These are phyloP conservation scores for Anguilla anguilla DNA, from an alignment of 2,797 vertebrate genomes.

Conservation along the genomic window DNA sequence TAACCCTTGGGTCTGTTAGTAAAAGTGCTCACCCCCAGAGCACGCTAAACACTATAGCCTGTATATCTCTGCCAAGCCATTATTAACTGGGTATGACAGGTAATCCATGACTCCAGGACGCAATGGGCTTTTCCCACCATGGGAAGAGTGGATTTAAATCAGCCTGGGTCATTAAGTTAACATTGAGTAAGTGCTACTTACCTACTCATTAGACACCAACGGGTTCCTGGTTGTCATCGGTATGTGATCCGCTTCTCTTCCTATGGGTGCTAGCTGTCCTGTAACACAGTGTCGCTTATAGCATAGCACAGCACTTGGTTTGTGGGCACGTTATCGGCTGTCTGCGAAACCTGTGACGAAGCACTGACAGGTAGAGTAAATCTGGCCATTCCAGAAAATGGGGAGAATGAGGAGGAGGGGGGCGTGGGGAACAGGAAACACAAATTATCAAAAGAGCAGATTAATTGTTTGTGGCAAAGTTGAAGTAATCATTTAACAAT, in stretches of 20 bases:
- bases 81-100: neutral
- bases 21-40: neutral
- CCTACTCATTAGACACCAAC: neutral
- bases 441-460: neutral
- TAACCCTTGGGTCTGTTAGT: neutral
- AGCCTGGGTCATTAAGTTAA: neutral
- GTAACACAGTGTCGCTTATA: neutral
- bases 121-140: neutral
- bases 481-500: neutral
- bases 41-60: neutral
- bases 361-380: neutral
- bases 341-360: neutral
- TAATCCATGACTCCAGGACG: neutral
- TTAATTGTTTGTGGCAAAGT: neutral
- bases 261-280: neutral
- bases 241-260: neutral
- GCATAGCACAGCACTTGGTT: neutral
- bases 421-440: neutral
- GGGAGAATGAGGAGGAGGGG: neutral
- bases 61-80: neutral
- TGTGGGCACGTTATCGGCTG: neutral
- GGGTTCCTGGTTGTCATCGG: neutral
- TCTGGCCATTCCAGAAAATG: neutral
- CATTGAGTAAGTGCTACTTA: neutral
- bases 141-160: neutral